Base-by-base conservation (phyloP, 2,797 vertebrate species). In the Pangasius larnaudii region DNA sequence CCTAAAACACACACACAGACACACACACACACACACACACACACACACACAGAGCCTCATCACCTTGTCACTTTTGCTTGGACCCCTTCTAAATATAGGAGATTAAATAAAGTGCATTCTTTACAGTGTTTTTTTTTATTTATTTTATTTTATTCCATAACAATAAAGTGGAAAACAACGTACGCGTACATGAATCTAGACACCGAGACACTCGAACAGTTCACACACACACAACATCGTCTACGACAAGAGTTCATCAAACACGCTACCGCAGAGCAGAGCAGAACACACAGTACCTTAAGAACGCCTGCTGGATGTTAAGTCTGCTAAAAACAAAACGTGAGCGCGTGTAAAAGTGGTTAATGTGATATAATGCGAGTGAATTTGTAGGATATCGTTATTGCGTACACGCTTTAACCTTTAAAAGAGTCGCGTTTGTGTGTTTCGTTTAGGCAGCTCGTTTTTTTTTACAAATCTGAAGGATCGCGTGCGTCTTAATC, bases 81-180 rank as follows among this genome's bases (percentile, higher is more conserved):
- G 79, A 69, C 79, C 79, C 39, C 9, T 11, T 65, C 91, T 88
- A 83, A 72, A 92, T 88, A 83, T 46, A 13, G 6, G 22, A 22
- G 88, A 90, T 89, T 89, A 94, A 90, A 88, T 92, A 92, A 92
- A 95, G 95, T 96, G 94, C 95, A 94, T 86, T 90, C 49, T 88
- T 82, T 87, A 89, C 85, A 91, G 85, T 87, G 83, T 3, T 87
- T 46, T 46, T 46, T 46, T 46, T 46, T 6, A 4, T 87, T 46
- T 46, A 7, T 46, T 46, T 46, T 6, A 4, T 87, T 84, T 75
- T 81, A 36, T 84, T 78, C 8, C 69, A 63, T 56, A 75, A 71
- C 69, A 75, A 65, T 19, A n/a, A 85, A 87, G 86, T 78, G 87
- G 82, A 88, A 90, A 89, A 59, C 49, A 42, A 80, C 80, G 86